phyloP scores from a whole-genome alignment of 2,888 invertebrate species.

The Caenorhabditis parvicauda region DNA sequence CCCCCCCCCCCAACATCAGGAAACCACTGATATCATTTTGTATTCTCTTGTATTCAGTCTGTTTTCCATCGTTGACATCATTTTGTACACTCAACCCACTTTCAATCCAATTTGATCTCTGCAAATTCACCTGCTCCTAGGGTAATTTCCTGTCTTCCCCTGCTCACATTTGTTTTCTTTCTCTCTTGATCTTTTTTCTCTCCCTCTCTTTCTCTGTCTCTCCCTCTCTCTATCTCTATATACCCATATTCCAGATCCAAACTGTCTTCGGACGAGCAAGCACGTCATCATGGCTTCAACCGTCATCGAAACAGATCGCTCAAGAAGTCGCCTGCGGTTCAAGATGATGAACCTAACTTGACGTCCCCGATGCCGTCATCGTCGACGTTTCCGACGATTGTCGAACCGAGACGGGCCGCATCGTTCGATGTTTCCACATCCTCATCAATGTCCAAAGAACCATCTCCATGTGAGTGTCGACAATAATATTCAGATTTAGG shows the following conservation, averaged over 20 bases:
- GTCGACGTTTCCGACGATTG: not conserved
- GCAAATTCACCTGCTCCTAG: no score
- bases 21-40: no score
- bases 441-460: not conserved
- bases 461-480: conserved; percentile 1
- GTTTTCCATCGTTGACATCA: no score
- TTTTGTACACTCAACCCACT: not conserved
- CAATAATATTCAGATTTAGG: not conserved
- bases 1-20: no score
- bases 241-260: conserved; percentile 1
- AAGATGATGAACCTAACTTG: conserved; percentile 38
- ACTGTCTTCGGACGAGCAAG: conserved; percentile 4
- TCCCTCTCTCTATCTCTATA: not conserved
- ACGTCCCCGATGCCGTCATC: no score
- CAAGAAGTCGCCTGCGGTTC: conserved; percentile 38
- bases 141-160: no score
- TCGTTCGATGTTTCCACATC: conserved; percentile 9
- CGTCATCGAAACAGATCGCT: conserved; percentile 33
- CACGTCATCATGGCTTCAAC: conserved; percentile 16
- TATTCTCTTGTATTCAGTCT: no score
- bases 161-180: not conserved
- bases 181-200: not conserved
- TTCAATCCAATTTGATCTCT: conserved; percentile 1
- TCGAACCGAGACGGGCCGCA: not conserved
- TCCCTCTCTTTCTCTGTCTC: not conserved